A percentile compares a stretch with the other conserved stretches of the same genome.
Evolutionary conservation across 1,140 invertebrate genomes (phyloP).

Genomic region (Zaprionus lachaisei): DNA sequence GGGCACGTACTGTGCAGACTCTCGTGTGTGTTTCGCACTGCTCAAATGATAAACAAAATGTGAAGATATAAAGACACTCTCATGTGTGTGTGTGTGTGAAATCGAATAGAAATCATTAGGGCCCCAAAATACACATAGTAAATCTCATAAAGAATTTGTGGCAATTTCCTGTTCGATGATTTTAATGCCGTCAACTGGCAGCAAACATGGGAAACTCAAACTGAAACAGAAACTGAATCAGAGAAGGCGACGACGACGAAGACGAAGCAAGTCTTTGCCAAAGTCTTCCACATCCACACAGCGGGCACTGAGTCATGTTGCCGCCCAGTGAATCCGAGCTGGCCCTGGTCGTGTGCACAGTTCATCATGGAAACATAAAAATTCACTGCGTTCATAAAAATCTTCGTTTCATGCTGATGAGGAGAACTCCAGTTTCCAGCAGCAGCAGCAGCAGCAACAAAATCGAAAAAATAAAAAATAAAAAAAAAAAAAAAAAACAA

Average conservation of each 20-base stretch:
- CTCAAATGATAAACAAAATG: constrained; percentile 49
- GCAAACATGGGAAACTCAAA: constrained; percentile 54
- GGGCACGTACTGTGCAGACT: constrained; percentile 66
- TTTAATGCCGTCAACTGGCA: constrained; percentile 46
- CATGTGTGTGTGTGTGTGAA: constrained; percentile 37
- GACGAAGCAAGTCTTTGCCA: constrained; percentile 26
- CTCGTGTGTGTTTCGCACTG: constrained; percentile 16
- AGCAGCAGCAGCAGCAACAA: constrained; percentile 51
- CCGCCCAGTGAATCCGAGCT: constrained; percentile 56
- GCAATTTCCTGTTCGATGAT: constrained; percentile 81
- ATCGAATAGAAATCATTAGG: constrained; percentile 81
- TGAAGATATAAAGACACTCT: constrained; percentile 33
- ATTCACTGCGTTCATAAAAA: constrained; percentile 81
- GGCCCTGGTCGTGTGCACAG: constrained; percentile 70
- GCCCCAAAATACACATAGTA: constrained; percentile 72
- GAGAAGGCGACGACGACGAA: background rate
- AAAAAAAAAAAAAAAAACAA: constrained; percentile 53
- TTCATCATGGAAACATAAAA: constrained; percentile 82
- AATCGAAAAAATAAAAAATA: constrained; percentile 55
- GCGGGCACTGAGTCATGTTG: constrained; percentile 70
- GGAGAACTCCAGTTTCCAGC: constrained; percentile 74
- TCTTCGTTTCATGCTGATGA: constrained; percentile 81
- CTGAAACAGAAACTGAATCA: constrained; percentile 20
- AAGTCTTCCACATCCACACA: constrained; percentile 14
- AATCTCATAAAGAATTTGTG: constrained; percentile 78